Percentiles rank a stretch among this genome's conserved stretches.
phyloP scores from a whole-genome alignment of 2,797 vertebrate genomes.

The Myripristis murdjan region DNA sequence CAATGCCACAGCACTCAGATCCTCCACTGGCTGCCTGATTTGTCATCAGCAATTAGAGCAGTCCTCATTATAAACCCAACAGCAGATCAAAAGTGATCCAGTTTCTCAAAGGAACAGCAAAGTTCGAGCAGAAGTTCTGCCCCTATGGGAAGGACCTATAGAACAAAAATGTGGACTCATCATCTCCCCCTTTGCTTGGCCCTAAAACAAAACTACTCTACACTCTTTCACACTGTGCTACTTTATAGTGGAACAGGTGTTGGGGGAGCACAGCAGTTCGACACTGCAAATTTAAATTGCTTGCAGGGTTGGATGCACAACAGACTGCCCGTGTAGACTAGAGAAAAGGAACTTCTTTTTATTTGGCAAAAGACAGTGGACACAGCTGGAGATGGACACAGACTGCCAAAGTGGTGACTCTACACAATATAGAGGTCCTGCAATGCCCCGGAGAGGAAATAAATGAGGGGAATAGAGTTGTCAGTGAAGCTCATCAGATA shows the following conservation, averaged over 20 bases:
- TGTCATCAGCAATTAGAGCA: slow-evolving; percentile 73
- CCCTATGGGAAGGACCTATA: neutral
- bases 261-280: slow-evolving; percentile 12
- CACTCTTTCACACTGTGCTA: slow-evolving; percentile 13
- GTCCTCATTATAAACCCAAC: slow-evolving; percentile 52
- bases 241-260: slow-evolving; percentile 37
- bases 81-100: slow-evolving; percentile 49
- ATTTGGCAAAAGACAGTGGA: slow-evolving; percentile 20
- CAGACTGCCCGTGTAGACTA: slow-evolving; percentile 3
- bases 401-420: slow-evolving; percentile 31
- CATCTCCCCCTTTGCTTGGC: slow-evolving; percentile 15
- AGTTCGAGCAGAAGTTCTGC: slow-evolving; percentile 41
- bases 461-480: slow-evolving; percentile 6
- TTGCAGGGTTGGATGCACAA: slow-evolving; percentile 22
- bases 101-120: slow-evolving; percentile 29
- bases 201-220: neutral
- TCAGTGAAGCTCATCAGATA: slow-evolving; percentile 24
- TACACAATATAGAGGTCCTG: slow-evolving; percentile 18
- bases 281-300: slow-evolving; percentile 15
- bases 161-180: slow-evolving; percentile 5
- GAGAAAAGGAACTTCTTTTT: slow-evolving; percentile 23
- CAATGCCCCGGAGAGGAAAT: slow-evolving; percentile 2
- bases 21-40: slow-evolving; percentile 60
- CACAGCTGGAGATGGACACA: slow-evolving; percentile 23
- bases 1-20: slow-evolving; percentile 48